These are phyloP conservation scores for Metaphire vulgaris DNA, from an alignment of 1,140 invertebrate genomes.

Conservation along the genomic window DNA sequence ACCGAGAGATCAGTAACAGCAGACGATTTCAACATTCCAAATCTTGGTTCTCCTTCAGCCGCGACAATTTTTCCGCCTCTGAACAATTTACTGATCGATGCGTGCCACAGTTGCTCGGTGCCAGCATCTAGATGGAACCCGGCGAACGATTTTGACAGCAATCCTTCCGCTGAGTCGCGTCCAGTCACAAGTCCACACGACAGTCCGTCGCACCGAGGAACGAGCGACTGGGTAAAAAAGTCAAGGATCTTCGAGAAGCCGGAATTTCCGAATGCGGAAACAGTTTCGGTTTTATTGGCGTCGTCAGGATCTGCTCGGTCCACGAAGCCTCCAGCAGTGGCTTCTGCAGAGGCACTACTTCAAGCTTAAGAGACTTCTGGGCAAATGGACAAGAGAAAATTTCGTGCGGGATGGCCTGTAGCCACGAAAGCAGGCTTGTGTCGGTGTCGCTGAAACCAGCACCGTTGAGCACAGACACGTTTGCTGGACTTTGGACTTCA, in stretches of 20 bases:
- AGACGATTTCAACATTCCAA: not conserved
- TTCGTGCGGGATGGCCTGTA: conserved; percentile 70
- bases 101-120: not conserved
- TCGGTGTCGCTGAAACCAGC: conserved; percentile 61
- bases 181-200: conserved; percentile 58
- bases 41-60: too few relatives aligned
- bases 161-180: too few relatives aligned
- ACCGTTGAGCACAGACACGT: conserved; percentile 41
- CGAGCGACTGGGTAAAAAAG: conserved; percentile 83
- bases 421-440: conserved; percentile 84
- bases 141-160: conserved; percentile 59
- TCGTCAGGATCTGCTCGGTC: conserved; percentile 92
- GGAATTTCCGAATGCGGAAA: conserved; percentile 92
- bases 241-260: conserved; percentile 74
- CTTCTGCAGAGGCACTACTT: conserved; percentile 77
- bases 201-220: conserved; percentile 68
- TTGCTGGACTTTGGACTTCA: conserved; percentile 33
- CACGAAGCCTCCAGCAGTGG: conserved; percentile 85
- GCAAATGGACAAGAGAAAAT: conserved; percentile 90
- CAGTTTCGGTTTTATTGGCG: conserved; percentile 84
- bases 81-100: too few relatives aligned
- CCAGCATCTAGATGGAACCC: conserved; percentile 63
- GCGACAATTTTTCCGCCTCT: too few relatives aligned
- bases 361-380: conserved; percentile 73
- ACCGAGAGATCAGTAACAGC: not conserved